phyloP scores from a whole-genome alignment of 2,888 invertebrate genomes.

The Boloria selene region DNA sequence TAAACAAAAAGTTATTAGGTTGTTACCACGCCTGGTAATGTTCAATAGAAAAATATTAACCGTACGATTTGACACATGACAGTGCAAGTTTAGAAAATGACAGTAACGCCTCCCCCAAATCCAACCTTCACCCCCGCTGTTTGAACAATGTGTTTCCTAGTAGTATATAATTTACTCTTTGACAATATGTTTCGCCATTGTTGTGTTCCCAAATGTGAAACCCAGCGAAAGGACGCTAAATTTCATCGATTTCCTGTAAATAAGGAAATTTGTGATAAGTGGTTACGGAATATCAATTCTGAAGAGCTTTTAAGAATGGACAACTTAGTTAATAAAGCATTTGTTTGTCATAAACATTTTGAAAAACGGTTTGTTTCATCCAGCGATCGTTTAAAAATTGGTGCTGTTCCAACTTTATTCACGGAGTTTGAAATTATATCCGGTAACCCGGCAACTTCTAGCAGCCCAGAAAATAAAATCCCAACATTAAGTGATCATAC shows the following conservation, averaged over 20 bases:
- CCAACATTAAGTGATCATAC: not conserved
- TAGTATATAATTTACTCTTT: no score
- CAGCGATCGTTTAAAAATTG: not conserved
- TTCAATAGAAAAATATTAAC: no score
- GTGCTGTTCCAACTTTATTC: slow-evolving; percentile 10
- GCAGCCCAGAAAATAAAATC: no score
- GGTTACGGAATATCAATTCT: slow-evolving; percentile 6
- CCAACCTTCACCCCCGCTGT: no score
- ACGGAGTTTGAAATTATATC: slow-evolving; percentile 3
- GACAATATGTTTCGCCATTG: no score
- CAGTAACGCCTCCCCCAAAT: no score
- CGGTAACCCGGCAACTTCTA: not conserved
- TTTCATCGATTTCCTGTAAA: slow-evolving; percentile 1
- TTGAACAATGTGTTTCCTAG: no score
- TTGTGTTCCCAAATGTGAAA: no score
- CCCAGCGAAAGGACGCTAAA: not conserved
- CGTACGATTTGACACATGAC: no score
- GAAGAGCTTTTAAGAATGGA: not conserved
- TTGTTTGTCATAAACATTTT: slow-evolving; percentile 12
- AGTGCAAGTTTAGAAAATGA: no score
- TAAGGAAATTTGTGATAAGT: not conserved
- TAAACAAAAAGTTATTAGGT: no score
- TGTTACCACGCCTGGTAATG: no score
- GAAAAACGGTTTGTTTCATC: slow-evolving; percentile 2
- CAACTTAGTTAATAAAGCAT: not conserved